Conservation (phyloP, 1,140 invertebrate species). For the Palaemon carinicauda region DNA sequence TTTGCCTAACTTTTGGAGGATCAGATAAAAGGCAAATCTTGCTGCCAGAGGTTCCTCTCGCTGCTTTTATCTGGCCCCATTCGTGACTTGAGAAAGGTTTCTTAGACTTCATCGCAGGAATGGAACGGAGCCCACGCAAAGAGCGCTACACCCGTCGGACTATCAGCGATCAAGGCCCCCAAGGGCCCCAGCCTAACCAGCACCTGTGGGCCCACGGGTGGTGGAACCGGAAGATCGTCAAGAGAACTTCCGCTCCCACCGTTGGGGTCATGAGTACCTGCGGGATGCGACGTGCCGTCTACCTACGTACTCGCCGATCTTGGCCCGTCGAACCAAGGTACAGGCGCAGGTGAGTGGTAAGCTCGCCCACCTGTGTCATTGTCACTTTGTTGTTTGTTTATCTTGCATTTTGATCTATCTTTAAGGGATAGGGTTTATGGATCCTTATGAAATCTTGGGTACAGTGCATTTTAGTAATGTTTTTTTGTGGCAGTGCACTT, state of each 20-base stretch:
- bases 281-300: constrained; percentile 21
- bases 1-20: too few relatives aligned
- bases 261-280: background rate
- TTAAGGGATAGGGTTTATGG: background rate
- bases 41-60: background rate
- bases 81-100: background rate
- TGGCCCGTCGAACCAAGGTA: constrained; percentile 46
- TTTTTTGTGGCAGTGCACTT: too few relatives aligned
- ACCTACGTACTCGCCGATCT: constrained; percentile 25
- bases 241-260: constrained; percentile 41
- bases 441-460: too few relatives aligned
- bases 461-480: too few relatives aligned
- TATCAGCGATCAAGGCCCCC: constrained; percentile 45
- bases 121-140: constrained; percentile 24
- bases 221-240: constrained; percentile 35
- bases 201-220: constrained; percentile 50
- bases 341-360: constrained; percentile 34
- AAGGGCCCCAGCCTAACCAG: constrained; percentile 17
- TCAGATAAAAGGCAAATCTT: background rate
- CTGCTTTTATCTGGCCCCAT: background rate
- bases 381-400: background rate
- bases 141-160: constrained; percentile 44
- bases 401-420: background rate
- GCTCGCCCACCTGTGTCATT: too few relatives aligned
- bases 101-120: background rate